Evolutionary conservation across 2,797 vertebrate genomes (phyloP).

Genomic region (Fringilla coelebs): DNA sequence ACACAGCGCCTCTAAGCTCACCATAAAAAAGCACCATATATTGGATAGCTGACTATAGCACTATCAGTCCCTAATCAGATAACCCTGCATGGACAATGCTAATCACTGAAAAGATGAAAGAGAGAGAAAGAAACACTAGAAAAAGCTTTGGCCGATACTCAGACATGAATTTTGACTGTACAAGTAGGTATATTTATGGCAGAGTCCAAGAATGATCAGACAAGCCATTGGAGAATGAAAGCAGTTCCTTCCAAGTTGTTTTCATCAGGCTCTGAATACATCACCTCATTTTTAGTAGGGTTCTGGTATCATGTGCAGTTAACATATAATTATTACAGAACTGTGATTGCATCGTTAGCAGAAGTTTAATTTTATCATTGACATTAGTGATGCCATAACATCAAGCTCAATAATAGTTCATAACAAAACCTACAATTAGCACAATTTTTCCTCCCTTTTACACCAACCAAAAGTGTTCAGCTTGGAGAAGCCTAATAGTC

Average conservation of each 20-base stretch:
- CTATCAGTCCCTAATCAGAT: not conserved
- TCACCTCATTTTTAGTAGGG: slow-evolving; percentile 50
- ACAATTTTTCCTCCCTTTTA: slow-evolving; percentile 50
- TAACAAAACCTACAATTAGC: slow-evolving; percentile 65
- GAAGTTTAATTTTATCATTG: slow-evolving; percentile 68
- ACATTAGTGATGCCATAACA: slow-evolving; percentile 65
- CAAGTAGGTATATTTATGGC: slow-evolving; percentile 6
- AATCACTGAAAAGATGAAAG: not conserved
- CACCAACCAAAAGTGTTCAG: slow-evolving; percentile 29
- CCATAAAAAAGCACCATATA: not conserved
- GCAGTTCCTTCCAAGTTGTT: not conserved
- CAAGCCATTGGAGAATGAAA: not conserved
- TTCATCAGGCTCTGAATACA: slow-evolving; percentile 26
- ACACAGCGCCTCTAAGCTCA: rapidly evolving
- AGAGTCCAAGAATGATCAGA: slow-evolving; percentile 26
- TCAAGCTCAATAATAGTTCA: slow-evolving; percentile 51
- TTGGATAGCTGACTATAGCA: not conserved
- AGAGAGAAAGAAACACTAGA: not conserved
- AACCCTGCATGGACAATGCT: not conserved
- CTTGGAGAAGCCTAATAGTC: slow-evolving; percentile 34
- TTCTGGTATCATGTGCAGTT: slow-evolving; percentile 48
- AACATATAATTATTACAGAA: slow-evolving; percentile 51
- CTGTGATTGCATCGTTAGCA: slow-evolving; percentile 50
- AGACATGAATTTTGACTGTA: not conserved
- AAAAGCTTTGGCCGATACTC: not conserved